Percentiles rank a stretch among this genome's conserved stretches.
phyloP scores from a whole-genome alignment of 2,888 invertebrate genomes.

The Druceiella hillmani region DNA sequence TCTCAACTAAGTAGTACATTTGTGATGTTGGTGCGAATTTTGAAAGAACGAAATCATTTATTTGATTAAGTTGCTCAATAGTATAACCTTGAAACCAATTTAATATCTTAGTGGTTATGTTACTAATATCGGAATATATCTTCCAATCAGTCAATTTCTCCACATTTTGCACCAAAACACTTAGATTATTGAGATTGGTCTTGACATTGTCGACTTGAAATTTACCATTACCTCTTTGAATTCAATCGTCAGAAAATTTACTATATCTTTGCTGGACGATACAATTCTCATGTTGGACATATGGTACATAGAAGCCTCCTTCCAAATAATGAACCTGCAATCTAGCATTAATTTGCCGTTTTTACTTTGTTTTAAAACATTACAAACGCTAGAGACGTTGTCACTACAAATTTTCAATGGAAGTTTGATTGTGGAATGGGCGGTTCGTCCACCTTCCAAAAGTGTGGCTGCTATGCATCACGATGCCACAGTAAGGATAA shows the following conservation, averaged over 20 bases:
- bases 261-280: slow-evolving; percentile 8
- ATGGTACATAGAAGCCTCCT: slow-evolving; percentile 24
- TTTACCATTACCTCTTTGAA: slow-evolving; percentile 12
- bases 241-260: slow-evolving; percentile 7
- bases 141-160: slow-evolving; percentile 12
- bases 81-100: slow-evolving; percentile 14
- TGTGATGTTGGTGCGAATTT: slow-evolving; percentile 8
- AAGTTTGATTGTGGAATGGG: slow-evolving; percentile 30
- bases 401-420: slow-evolving; percentile 23
- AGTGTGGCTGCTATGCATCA: slow-evolving; percentile 33
- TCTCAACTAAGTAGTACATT: slow-evolving; percentile 19
- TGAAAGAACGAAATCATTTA: slow-evolving; percentile 16
- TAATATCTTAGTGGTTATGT: no score
- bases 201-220: no score
- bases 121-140: no score
- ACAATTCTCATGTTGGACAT: slow-evolving; percentile 8
- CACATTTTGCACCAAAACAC: slow-evolving; percentile 14
- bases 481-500: slow-evolving; percentile 31
- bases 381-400: slow-evolving; percentile 6
- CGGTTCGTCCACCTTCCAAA: slow-evolving; percentile 31
- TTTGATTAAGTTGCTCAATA: slow-evolving; percentile 13
- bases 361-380: slow-evolving; percentile 12
- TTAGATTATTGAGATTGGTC: slow-evolving; percentile 12
- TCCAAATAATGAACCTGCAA: slow-evolving; percentile 24
- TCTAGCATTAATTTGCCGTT: slow-evolving; percentile 15